Percentiles rank a stretch among this genome's conserved stretches.
Conservation (phyloP, 2,113 vertebrate genomes). For the Eidolon helvum region DNA sequence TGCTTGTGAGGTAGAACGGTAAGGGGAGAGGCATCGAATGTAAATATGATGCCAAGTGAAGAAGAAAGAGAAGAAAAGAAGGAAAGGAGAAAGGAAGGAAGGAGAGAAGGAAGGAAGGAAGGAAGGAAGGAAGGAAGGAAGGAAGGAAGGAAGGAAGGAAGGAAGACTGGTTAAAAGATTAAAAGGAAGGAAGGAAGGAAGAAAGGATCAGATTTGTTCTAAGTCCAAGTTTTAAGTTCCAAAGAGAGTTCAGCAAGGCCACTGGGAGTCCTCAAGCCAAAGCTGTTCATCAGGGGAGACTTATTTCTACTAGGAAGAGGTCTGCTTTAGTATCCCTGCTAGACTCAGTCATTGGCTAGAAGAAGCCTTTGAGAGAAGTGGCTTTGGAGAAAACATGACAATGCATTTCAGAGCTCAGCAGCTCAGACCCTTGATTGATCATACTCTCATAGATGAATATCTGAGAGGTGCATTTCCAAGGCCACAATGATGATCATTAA, state of each 20-base stretch:
- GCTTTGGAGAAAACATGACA: not conserved
- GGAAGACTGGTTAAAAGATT: fast-evolving
- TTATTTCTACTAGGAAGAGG: not conserved
- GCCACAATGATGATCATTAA: not conserved
- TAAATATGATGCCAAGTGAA: not conserved
- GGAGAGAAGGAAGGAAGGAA: not conserved
- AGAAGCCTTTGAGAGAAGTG: not conserved
- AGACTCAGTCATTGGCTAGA: not conserved
- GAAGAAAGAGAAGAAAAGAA: not conserved
- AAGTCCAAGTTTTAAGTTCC: constrained; percentile 8
- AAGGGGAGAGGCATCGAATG: not conserved
- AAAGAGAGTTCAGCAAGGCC: not conserved
- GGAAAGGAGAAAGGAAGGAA: not conserved
- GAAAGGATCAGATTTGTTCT: not conserved
- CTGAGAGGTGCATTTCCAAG: not conserved
- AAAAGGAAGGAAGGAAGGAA: not conserved
- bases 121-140: not conserved
- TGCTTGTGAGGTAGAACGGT: not conserved
- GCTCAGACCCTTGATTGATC: not conserved
- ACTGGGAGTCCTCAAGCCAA: not conserved
- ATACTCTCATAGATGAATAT: not conserved
- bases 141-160: not conserved
- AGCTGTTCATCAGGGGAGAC: not conserved
- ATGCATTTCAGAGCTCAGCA: not conserved
- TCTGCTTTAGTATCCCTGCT: not conserved